phyloP scores from a whole-genome alignment of 2,888 invertebrate genomes.

The Mayetiola destructor region DNA sequence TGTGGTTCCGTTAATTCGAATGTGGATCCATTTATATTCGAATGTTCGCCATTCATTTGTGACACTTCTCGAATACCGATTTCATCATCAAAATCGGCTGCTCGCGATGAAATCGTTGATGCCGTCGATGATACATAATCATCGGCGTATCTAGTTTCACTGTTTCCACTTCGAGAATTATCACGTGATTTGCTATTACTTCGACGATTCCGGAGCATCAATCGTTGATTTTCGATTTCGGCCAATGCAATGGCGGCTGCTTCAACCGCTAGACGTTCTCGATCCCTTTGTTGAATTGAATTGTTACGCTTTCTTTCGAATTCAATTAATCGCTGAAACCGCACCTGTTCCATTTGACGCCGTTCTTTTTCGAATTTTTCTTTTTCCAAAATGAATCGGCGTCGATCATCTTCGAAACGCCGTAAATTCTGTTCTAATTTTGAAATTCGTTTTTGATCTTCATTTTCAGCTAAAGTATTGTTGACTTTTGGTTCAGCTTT shows the following conservation, averaged over 20 bases:
- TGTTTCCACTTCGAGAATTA: background rate
- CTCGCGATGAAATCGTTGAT: slow-evolving; percentile 23
- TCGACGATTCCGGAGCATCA: background rate
- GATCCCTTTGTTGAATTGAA: slow-evolving; percentile 28
- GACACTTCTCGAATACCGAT: background rate
- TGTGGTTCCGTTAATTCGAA: too few species aligned
- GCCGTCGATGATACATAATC: slow-evolving; percentile 31
- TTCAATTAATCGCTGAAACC: slow-evolving; percentile 29
- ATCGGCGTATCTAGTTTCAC: background rate
- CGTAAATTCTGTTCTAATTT: slow-evolving; percentile 30
- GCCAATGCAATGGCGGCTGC: background rate
- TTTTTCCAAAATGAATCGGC: slow-evolving; percentile 35
- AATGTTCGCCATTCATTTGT: slow-evolving; percentile 33
- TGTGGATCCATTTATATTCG: background rate
- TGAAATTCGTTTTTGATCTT: slow-evolving; percentile 19
- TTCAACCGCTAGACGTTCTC: background rate
- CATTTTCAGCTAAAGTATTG: background rate
- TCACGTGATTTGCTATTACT: background rate
- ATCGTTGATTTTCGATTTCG: background rate
- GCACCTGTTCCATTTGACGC: slow-evolving; percentile 36
- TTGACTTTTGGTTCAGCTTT: background rate
- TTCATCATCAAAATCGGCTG: slow-evolving; percentile 8
- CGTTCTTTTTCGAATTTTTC: slow-evolving; percentile 38
- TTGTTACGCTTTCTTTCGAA: slow-evolving; percentile 31
- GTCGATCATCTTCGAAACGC: slow-evolving; percentile 32